A percentile compares a stretch with the other conserved stretches of the same genome.
Conservation (phyloP, 2,888 invertebrate genomes). For the Orchesella flavescens region DNA sequence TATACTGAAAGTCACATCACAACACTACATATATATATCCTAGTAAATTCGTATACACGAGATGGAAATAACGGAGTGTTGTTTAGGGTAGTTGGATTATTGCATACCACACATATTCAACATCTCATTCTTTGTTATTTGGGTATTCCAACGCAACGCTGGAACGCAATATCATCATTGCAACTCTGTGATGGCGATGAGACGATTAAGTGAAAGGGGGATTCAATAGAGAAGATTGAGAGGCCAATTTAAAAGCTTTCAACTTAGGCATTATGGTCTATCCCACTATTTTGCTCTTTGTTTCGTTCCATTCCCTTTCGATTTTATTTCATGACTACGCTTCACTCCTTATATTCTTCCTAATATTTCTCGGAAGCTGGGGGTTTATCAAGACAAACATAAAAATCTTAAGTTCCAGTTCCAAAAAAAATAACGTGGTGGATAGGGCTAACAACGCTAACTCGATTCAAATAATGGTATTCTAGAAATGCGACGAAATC, state of each 20-base stretch:
- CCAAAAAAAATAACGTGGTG: too few species aligned
- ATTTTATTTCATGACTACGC: neutral
- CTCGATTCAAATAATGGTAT: too few species aligned
- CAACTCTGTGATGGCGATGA: neutral
- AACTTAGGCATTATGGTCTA: conserved; percentile 68
- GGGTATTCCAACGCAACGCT: too few species aligned
- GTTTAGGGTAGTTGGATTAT: neutral
- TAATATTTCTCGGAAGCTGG: neutral
- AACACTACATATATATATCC: too few species aligned
- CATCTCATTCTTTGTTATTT: neutral
- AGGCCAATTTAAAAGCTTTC: conserved; percentile 72
- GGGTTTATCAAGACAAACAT: neutral
- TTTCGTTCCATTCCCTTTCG: conserved; percentile 13
- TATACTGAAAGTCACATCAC: too few species aligned
- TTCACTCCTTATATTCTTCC: neutral
- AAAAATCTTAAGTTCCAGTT: neutral
- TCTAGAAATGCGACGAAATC: too few species aligned
- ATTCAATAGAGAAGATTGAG: conserved; percentile 43
- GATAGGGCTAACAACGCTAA: too few species aligned
- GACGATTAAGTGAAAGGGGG: conserved; percentile 39
- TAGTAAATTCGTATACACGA: too few species aligned
- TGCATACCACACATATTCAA: conserved; percentile 13
- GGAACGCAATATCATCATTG: too few species aligned
- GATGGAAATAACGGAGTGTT: too few species aligned
- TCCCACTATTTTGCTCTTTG: conserved; percentile 33